A percentile compares a stretch with the other conserved stretches of the same genome.
phyloP scores from a whole-genome alignment of 1,140 invertebrate genomes.

The Pachyrhynchus sulphureomaculatus region DNA sequence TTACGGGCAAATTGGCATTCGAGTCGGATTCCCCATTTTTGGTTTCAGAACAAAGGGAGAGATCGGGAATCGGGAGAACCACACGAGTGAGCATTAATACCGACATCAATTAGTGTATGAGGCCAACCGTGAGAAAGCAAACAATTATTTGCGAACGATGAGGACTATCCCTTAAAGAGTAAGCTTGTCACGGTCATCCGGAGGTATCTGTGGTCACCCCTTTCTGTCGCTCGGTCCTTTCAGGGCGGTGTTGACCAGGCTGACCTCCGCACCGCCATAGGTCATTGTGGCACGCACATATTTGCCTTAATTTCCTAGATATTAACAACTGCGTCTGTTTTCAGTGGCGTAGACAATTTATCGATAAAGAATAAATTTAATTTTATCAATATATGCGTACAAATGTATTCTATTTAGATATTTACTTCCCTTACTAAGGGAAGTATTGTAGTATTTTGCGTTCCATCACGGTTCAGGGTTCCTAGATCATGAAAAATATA shows the following conservation, averaged over 20 bases:
- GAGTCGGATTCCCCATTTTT: conserved; percentile 40
- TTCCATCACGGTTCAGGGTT: too few species aligned
- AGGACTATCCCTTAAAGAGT: conserved; percentile 47
- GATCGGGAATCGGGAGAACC: conserved; percentile 37
- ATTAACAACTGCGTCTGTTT: conserved; percentile 32
- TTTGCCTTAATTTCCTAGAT: conserved; percentile 46
- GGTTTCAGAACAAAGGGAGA: conserved; percentile 35
- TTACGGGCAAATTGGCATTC: conserved; percentile 41
- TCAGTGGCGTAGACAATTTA: conserved; percentile 1
- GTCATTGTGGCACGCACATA: conserved; percentile 33
- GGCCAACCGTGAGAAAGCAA: conserved; percentile 51
- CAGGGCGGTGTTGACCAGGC: conserved; percentile 35
- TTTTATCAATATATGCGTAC: too few species aligned
- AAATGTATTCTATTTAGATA: too few species aligned
- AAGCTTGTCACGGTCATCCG: conserved; percentile 47
- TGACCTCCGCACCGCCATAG: conserved; percentile 41
- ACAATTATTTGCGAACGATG: conserved; percentile 49
- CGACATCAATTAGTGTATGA: conserved; percentile 50
- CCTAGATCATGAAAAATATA: too few species aligned
- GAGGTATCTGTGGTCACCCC: conserved; percentile 39
- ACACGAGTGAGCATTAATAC: conserved; percentile 47
- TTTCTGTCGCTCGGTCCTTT: conserved; percentile 34
- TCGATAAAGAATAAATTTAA: too few species aligned
- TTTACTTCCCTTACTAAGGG: too few species aligned
- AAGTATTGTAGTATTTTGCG: too few species aligned